phyloP scores from a whole-genome alignment of 2,113 vertebrate genomes.

The Coracopsis vasa region DNA sequence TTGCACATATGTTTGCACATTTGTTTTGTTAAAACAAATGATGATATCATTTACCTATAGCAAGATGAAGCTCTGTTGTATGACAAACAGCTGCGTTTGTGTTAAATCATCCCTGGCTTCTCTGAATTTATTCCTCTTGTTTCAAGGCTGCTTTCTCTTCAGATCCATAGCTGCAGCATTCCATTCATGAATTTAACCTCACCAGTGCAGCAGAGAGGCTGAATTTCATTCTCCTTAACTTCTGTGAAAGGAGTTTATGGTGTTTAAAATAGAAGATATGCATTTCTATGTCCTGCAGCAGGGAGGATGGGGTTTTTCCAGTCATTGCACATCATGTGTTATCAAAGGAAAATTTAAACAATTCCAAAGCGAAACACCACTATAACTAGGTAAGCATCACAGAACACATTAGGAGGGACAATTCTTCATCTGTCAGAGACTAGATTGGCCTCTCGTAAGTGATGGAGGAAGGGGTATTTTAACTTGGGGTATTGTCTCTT shows the following conservation, averaged over 20 bases:
- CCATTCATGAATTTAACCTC: background rate
- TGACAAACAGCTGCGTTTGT: background rate
- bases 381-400: background rate
- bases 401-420: background rate
- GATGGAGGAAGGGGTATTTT: background rate
- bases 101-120: background rate
- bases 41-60: conserved; percentile 3
- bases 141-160: background rate
- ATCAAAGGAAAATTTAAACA: background rate
- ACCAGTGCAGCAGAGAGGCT: background rate
- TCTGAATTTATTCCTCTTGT: background rate
- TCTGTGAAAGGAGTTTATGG: background rate
- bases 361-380: background rate
- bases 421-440: background rate
- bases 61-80: background rate
- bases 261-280: background rate
- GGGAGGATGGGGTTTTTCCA: background rate
- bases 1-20: conserved; percentile 1
- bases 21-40: conserved; percentile 16
- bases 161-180: background rate
- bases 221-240: background rate
- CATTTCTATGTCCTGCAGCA: background rate
- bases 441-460: fast-evolving
- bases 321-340: background rate
- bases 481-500: background rate